Percentiles rank a stretch among this genome's conserved stretches.
phyloP scores from a whole-genome alignment of 2,888 invertebrate genomes.

The Platynereis dumerilii region DNA sequence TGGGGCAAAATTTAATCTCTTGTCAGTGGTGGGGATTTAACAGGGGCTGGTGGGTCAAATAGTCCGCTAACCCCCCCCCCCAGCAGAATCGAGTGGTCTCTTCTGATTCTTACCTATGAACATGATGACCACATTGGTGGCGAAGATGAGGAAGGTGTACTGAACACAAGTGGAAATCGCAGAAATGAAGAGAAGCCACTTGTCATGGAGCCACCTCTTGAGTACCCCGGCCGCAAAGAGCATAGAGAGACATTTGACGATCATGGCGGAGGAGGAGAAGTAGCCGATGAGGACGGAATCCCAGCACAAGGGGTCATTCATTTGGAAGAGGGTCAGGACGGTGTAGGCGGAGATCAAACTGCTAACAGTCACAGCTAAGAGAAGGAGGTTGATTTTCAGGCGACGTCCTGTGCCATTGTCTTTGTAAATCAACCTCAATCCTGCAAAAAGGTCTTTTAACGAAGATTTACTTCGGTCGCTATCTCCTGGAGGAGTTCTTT shows the following conservation, averaged over 20 bases:
- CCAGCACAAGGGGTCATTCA: constrained; percentile 24
- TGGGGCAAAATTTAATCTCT: too few species aligned
- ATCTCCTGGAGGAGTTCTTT: neutral
- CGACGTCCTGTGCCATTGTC: constrained; percentile 16
- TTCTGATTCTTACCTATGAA: constrained; percentile 13
- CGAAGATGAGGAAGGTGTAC: constrained; percentile 11
- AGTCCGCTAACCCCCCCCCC: too few species aligned
- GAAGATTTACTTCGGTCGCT: neutral
- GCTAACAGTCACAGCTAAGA: neutral
- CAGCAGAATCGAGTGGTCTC: too few species aligned
- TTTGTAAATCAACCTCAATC: constrained; percentile 2
- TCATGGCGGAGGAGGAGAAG: constrained; percentile 6
- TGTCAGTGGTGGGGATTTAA: too few species aligned
- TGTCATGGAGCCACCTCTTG: neutral
- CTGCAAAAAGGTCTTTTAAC: constrained; percentile 1
- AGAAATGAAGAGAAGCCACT: neutral
- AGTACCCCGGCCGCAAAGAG: neutral
- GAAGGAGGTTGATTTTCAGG: constrained; percentile 8
- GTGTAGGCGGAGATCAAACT: neutral
- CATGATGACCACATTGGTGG: constrained; percentile 8
- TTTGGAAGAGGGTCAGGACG: constrained; percentile 15
- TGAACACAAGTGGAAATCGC: constrained; percentile 4
- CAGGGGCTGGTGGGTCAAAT: too few species aligned
- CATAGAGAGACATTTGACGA: constrained; percentile 3
- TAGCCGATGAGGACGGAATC: constrained; percentile 16